Evolutionary conservation across 2,797 vertebrate species (phyloP), one percentile per base, ranked within the genome.

Genomic region (Nannoperca obscura): DNA sequence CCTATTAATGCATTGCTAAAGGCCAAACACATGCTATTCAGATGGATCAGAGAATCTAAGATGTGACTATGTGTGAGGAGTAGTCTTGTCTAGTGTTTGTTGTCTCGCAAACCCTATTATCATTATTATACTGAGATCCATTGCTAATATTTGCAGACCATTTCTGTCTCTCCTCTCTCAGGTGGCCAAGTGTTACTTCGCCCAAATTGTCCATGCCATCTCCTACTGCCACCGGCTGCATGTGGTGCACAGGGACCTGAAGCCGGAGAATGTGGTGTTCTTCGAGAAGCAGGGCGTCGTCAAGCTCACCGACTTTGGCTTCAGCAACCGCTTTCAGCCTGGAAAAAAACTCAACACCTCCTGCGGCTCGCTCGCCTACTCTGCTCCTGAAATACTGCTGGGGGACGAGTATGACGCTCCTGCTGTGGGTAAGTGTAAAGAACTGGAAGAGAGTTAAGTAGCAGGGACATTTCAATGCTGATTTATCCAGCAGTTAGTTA

Each of bases 241-340:
- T 55, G 98, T 99, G 88, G 98, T 99, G 86, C 98, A 99, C 91
- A 94, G 98, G 84, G 97, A 99, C 93, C 96, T 99, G 75, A 99
- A 99, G 96, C 97, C 98, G 1, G 98, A 99, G 94, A 99, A 99
- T 53, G 97, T 99, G 71, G 97, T 99, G 63, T 99, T 99, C 94
- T 99, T 99, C 70, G 97, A 98, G 91, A 98, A 98, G 86, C 97
- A 98, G 94, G 98, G 98, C 74, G 95, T 99, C 63, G 97, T 99
- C 81, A 99, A 99, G 93, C 94, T 99, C 89, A 99, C 98, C 6
- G 98, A 99, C 92, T 99, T 99, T 72, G 98, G 98, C 85, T 99
- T 99, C 94, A 99, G 98, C 94, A 99, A 99, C 94, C 96, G 98
- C 73, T 99, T 99, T 78, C 98, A 97, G 68, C 97, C 97, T 4